Evolutionary conservation across 2,113 vertebrate genomes (phyloP).

Genomic region (Crotophaga sulcirostris): DNA sequence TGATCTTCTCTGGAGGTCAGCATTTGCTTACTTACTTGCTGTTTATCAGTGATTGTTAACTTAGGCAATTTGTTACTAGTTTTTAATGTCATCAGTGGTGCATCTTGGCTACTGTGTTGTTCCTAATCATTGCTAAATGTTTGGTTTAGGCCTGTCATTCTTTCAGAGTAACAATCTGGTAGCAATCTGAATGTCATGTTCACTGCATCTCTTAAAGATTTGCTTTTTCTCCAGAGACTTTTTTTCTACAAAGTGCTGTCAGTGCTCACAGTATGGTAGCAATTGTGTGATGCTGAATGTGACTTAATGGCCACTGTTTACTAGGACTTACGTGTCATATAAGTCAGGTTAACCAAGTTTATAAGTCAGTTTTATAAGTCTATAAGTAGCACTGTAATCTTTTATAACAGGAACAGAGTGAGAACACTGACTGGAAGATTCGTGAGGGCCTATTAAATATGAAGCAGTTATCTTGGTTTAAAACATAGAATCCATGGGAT

Average conservation of each 20-base stretch:
- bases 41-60: neutral
- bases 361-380: too few species aligned
- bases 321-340: neutral
- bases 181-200: neutral
- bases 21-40: neutral
- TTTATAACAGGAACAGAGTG: neutral
- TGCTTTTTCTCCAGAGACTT: neutral
- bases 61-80: neutral
- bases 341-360: too few species aligned
- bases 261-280: neutral
- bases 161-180: neutral
- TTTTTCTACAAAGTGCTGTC: neutral
- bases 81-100: neutral
- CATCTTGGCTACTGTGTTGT: neutral
- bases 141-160: neutral
- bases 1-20: neutral
- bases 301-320: neutral
- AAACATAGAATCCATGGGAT: neutral
- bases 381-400: neutral
- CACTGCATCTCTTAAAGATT: neutral
- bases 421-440: neutral
- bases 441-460: neutral
- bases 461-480: neutral
- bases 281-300: neutral
- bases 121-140: neutral